Evolutionary conservation across 2,797 vertebrate species (phyloP).

Genomic region (Protosalanx chinensis): DNA sequence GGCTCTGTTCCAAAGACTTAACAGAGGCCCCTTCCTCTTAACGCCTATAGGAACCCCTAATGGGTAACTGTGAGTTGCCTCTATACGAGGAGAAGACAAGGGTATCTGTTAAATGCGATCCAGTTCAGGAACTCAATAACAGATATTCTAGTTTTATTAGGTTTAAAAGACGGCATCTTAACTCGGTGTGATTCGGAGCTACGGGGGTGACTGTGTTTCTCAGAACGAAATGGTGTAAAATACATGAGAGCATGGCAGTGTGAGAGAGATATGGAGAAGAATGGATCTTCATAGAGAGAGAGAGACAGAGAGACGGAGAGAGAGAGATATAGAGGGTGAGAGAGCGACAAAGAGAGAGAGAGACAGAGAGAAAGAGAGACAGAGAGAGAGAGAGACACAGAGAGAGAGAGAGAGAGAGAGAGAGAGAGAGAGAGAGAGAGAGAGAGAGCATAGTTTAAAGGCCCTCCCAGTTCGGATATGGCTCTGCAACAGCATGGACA

Average conservation of each 20-base stretch:
- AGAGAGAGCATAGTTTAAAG: slow-evolving; percentile 44
- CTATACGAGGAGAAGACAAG: slow-evolving; percentile 27
- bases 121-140: slow-evolving; percentile 65
- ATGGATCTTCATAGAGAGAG: slow-evolving; percentile 24
- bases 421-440: slow-evolving; percentile 44
- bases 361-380: slow-evolving; percentile 9
- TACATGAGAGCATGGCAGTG: neutral
- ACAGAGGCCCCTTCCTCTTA: slow-evolving; percentile 53
- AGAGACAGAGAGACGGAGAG: slow-evolving; percentile 20
- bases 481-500: slow-evolving; percentile 63
- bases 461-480: slow-evolving; percentile 61
- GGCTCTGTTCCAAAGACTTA: slow-evolving; percentile 60
- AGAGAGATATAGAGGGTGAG: slow-evolving; percentile 9
- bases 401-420: slow-evolving; percentile 19
- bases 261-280: slow-evolving; percentile 31
- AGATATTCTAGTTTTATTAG: slow-evolving; percentile 66
- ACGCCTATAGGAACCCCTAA: slow-evolving; percentile 63
- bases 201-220: slow-evolving; percentile 68
- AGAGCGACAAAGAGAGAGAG: slow-evolving; percentile 31
- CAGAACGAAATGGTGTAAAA: slow-evolving; percentile 71
- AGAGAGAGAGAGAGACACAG: slow-evolving; percentile 46
- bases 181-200: slow-evolving; percentile 60
- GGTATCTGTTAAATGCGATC: slow-evolving; percentile 55
- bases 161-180: slow-evolving; percentile 60
- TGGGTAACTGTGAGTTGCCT: slow-evolving; percentile 62